A percentile compares a stretch with the other conserved stretches of the same genome.
These are phyloP conservation scores for Cyclura pinguis DNA, from an alignment of 2,797 vertebrate species.

Conservation along the genomic window DNA sequence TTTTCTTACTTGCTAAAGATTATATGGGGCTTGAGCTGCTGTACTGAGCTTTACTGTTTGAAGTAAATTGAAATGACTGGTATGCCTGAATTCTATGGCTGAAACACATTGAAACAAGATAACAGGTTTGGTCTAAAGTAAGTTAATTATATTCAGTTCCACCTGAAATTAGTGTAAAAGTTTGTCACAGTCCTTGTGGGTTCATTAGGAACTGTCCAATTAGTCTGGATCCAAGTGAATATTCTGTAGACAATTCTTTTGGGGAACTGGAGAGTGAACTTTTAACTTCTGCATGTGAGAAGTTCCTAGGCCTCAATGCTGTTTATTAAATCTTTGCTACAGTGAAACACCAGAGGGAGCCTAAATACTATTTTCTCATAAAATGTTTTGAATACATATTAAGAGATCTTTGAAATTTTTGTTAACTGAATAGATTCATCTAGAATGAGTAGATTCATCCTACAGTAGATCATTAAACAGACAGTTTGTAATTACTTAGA, in stretches of 20 bases:
- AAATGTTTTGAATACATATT: no score
- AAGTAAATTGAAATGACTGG: background rate
- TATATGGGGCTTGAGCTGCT: background rate
- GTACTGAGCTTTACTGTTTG: background rate
- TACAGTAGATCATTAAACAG: no score
- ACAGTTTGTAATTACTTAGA: no score
- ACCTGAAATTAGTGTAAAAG: background rate
- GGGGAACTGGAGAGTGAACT: background rate
- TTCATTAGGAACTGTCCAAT: background rate
- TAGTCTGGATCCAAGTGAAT: no score
- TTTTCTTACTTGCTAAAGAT: background rate
- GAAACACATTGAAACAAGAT: background rate
- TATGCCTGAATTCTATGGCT: background rate
- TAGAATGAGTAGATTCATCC: background rate
- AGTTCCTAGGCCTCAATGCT: background rate
- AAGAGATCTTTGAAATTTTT: background rate
- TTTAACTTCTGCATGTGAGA: background rate
- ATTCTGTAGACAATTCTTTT: background rate
- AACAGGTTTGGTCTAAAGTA: background rate
- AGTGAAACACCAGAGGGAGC: slow-evolving; percentile 68
- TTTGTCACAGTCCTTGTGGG: background rate
- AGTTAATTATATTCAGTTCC: background rate
- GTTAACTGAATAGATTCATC: background rate
- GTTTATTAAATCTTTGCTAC: background rate
- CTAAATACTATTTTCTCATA: background rate